Evolutionary conservation across 2,113 vertebrate species (phyloP).

Genomic region (Solea senegalensis): DNA sequence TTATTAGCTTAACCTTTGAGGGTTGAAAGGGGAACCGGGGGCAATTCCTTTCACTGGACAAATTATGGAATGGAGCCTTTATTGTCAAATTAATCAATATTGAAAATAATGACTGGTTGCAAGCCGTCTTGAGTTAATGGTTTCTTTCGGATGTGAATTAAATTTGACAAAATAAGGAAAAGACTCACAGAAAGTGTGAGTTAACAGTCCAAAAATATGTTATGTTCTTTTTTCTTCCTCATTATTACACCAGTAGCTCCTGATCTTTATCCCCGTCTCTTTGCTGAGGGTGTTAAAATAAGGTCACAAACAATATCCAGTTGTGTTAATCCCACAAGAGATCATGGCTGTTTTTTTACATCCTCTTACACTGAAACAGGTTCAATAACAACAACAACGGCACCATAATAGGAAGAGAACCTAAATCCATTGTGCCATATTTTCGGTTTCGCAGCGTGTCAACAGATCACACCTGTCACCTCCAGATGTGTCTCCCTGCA

Average conservation of each 20-base stretch:
- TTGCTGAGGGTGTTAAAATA: conserved; percentile 42
- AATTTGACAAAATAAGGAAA: not conserved
- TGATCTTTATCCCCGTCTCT: not conserved
- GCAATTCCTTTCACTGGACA: too few species aligned
- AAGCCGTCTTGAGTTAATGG: not conserved
- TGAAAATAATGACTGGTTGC: not conserved
- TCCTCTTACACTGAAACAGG: conserved; percentile 64
- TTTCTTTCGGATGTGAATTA: not conserved
- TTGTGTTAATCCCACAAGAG: conserved; percentile 67
- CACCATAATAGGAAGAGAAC: conserved; percentile 11
- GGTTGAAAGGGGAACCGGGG: too few species aligned
- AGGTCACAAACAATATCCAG: conserved; percentile 69
- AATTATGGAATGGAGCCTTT: too few species aligned
- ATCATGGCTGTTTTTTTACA: conserved; percentile 51
- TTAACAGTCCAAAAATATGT: too few species aligned
- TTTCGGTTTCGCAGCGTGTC: conserved; percentile 5
- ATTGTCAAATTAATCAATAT: not conserved
- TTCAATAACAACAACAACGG: conserved; percentile 52
- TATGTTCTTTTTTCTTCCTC: not conserved
- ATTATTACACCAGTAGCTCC: not conserved
- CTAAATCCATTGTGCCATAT: not conserved
- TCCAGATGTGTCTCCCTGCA: conserved; percentile 66
- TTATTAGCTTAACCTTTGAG: too few species aligned
- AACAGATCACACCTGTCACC: conserved; percentile 65
- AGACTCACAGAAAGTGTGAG: too few species aligned